A percentile compares a stretch with the other conserved stretches of the same genome.
Conservation (phyloP, 1,140 invertebrate species). For the Drosophila parabipectinata region DNA sequence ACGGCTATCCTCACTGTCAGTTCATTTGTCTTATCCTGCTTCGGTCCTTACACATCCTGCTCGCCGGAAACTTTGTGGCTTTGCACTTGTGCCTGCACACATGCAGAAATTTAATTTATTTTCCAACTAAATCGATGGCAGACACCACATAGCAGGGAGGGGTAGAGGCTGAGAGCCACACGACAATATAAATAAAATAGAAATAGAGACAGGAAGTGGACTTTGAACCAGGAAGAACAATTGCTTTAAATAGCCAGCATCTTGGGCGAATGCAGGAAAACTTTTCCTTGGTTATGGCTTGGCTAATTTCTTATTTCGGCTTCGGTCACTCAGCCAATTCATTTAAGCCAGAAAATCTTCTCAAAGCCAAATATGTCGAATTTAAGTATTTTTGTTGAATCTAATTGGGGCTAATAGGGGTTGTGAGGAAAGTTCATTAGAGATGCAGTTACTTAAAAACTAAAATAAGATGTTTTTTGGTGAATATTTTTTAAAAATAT, state of each 20-base stretch:
- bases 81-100: slow-evolving; percentile 15
- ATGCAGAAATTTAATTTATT: slow-evolving; percentile 72
- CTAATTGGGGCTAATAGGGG: too few relatives aligned
- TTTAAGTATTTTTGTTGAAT: not conserved
- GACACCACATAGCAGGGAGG: slow-evolving; percentile 25
- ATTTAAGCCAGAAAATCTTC: slow-evolving; percentile 17
- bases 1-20: slow-evolving; percentile 40
- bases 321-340: slow-evolving; percentile 14
- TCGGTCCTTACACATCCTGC: slow-evolving; percentile 12
- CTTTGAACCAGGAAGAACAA: slow-evolving; percentile 19
- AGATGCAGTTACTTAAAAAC: too few relatives aligned
- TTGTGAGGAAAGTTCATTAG: too few relatives aligned
- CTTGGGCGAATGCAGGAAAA: slow-evolving; percentile 33
- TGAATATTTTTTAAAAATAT: not conserved
- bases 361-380: not conserved
- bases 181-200: slow-evolving; percentile 21
- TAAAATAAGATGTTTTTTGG: too few relatives aligned
- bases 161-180: not conserved
- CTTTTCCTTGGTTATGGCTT: slow-evolving; percentile 37
- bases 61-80: slow-evolving; percentile 52
- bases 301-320: slow-evolving; percentile 48
- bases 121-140: slow-evolving; percentile 72
- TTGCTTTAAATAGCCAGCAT: slow-evolving; percentile 51
- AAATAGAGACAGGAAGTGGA: slow-evolving; percentile 13
- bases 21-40: slow-evolving; percentile 65